Base-by-base conservation (phyloP, 2,113 vertebrate genomes). In the Chaenogobius annularis region DNA sequence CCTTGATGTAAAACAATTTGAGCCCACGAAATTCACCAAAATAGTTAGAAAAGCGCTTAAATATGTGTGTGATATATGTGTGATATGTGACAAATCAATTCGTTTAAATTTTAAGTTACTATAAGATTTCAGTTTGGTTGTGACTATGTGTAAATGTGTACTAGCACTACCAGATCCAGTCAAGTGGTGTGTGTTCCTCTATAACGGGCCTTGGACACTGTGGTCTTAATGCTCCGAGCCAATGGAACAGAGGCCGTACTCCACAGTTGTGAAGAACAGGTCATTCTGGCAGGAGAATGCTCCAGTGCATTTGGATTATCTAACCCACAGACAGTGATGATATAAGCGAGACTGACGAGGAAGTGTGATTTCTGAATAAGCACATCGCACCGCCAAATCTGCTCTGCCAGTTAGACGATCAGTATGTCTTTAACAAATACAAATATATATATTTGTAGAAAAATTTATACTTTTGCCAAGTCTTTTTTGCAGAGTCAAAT, bases 351-450 rank as follows among this genome's bases (percentile, higher is more conserved):
- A 78, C 77, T 83, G 88, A 88, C 69, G 79, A 85, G 68, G 87
- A 78, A 82, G 83, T 87, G 87, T 81, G 82, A 88, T 80, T 78
- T 89, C 82, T 85, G 85, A 90, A 88, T 82, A 85, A 85, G 86
- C 87, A 83, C 85, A 84, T 87, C 66, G 54, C 7, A 47, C 37
- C 69, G 78, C 64, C 74, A 73, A 66, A 19, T 68, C 35, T 67
- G 46, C 66, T 74, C 10, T 69, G 62, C 46, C 55, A 74, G 71
- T 81, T 82, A 73, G 72, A 65, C 69, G 48, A n/a, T 72, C 55
- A n/a, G 48, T 58, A 64, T 58, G 74, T 79, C 73, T 72, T 55
- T 48, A 55, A 44, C 68, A 56, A 72, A 40, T 44, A 35, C 22
- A n/a, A n/a, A n/a, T n/a, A n/a, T n/a, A n/a, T n/a, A 3, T 17